Evolutionary conservation across 1,140 invertebrate species (phyloP).

Genomic region (Apis laboriosa): DNA sequence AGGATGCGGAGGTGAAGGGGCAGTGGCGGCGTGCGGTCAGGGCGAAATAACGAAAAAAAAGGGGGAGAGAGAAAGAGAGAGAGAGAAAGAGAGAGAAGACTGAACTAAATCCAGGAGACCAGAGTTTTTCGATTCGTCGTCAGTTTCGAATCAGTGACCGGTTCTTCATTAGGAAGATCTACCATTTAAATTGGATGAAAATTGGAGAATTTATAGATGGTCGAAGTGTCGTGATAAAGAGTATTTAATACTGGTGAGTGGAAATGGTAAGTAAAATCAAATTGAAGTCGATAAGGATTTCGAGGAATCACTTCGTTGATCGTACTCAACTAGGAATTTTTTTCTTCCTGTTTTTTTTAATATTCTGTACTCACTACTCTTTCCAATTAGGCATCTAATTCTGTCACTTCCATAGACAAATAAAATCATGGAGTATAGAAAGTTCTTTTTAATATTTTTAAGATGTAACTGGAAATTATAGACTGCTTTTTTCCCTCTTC

Average conservation of each 20-base stretch:
- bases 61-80: background rate
- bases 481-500: background rate
- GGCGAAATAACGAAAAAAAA: background rate
- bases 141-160: background rate
- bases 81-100: background rate
- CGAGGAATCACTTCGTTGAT: too few relatives aligned
- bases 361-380: too few relatives aligned
- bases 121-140: slow-evolving; percentile 29
- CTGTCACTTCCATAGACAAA: background rate
- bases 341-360: too few relatives aligned
- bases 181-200: slow-evolving; percentile 29
- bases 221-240: too few relatives aligned
- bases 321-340: too few relatives aligned
- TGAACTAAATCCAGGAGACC: background rate
- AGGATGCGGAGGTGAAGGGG: background rate
- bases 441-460: background rate
- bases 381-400: too few relatives aligned
- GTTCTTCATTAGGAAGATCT: slow-evolving; percentile 8
- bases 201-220: too few relatives aligned
- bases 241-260: too few relatives aligned
- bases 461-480: background rate
- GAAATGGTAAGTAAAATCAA: too few relatives aligned
- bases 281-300: too few relatives aligned
- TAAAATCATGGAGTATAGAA: background rate
- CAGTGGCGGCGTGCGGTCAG: background rate